phyloP scores from a whole-genome alignment of 2,888 invertebrate species.

The Eupithecia subumbrata region DNA sequence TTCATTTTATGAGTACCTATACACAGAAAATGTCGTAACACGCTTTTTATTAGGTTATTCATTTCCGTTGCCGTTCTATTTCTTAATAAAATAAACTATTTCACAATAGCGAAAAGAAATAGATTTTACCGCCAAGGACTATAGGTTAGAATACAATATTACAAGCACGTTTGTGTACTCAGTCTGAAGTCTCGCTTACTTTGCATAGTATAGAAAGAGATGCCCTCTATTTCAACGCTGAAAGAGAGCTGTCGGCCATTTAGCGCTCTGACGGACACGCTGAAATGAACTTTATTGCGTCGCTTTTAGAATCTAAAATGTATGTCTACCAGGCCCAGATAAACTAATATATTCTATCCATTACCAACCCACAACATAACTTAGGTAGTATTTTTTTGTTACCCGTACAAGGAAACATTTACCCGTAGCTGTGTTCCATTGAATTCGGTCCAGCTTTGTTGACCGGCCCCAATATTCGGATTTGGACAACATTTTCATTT shows the following conservation, averaged over 20 bases:
- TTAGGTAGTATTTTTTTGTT: conserved; percentile 17
- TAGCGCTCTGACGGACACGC: no score
- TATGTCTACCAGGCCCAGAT: no score
- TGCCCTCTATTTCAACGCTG: no score
- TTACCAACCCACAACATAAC: not conserved
- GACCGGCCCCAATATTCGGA: conserved; percentile 31
- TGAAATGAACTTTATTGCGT: no score
- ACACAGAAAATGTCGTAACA: not conserved
- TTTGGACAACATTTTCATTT: conserved; percentile 34
- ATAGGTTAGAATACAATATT: no score
- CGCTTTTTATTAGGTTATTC: not conserved
- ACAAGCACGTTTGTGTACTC: no score
- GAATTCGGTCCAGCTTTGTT: conserved; percentile 40
- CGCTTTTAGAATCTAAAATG: no score
- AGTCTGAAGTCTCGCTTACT: no score
- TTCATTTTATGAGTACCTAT: not conserved
- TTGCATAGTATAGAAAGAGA: no score
- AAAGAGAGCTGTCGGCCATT: no score
- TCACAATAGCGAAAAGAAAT: not conserved
- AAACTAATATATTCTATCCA: no score
- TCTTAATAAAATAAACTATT: not conserved
- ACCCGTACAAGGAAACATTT: conserved; percentile 28
- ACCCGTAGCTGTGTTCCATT: conserved; percentile 30
- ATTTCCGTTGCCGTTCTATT: not conserved
- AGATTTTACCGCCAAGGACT: not conserved